phyloP scores from a whole-genome alignment of 2,113 vertebrate genomes.

The Trematocara macrostoma region DNA sequence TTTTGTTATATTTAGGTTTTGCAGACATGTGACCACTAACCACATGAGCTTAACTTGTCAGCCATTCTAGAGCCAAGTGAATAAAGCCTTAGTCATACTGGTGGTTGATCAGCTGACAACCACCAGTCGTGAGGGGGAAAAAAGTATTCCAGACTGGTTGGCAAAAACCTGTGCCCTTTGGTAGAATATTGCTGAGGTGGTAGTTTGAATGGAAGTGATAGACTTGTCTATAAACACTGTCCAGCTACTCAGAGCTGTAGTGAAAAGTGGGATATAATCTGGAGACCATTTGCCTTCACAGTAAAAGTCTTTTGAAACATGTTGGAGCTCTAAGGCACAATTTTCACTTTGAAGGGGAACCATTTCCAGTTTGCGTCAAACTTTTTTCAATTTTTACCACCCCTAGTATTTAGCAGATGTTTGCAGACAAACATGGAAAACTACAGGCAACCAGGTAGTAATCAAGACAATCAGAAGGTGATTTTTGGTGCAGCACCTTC shows the following conservation, averaged over 20 bases:
- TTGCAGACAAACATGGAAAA: fast-evolving
- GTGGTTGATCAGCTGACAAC: not conserved
- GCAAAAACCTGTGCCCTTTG: not conserved
- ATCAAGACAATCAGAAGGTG: fast-evolving
- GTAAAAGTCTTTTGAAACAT: not conserved
- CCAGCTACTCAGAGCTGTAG: not conserved
- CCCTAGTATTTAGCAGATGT: fast-evolving
- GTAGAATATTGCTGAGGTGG: not conserved
- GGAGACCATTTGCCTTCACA: not conserved
- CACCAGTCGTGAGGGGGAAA: fast-evolving
- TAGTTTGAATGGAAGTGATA: not conserved
- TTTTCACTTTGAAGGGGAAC: not conserved
- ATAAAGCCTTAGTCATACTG: not conserved
- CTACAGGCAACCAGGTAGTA: not conserved
- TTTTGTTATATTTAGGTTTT: not conserved
- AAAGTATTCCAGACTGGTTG: not conserved
- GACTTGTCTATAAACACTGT: not conserved
- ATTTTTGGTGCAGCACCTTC: not conserved
- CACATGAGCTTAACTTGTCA: not conserved
- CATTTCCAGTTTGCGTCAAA: not conserved
- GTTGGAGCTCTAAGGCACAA: not conserved
- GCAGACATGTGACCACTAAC: not conserved
- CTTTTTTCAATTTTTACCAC: not conserved
- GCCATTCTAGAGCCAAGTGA: not conserved
- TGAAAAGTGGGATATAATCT: not conserved